Base-by-base conservation (phyloP, 1,140 invertebrate genomes). In the Zaprionus capensis region DNA sequence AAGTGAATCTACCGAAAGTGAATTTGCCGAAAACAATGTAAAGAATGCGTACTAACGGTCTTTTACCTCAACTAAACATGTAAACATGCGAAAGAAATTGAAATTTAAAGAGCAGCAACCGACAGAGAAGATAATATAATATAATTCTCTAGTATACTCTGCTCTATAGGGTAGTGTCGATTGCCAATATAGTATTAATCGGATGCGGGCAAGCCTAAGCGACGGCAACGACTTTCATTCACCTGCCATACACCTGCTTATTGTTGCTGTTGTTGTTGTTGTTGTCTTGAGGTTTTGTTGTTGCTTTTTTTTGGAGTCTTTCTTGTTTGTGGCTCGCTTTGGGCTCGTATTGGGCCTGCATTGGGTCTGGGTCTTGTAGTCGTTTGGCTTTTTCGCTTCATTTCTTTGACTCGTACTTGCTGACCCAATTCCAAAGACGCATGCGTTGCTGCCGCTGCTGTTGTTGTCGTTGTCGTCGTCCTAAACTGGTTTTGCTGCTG, bases 401-500 rank as follows among this genome's bases (percentile, higher is more conserved):
- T 76, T 76, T 76, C 74, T 71, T 76, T 55, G 70, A 24, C 69
- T 82, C 78, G 78, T 87, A 88, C 84, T 88, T 88, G 84, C 78
- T 88, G 84, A 88, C 84, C 84, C 78, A 88, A 88, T 88, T 88
- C 85, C 71, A 90, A 78, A 88, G 85, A 81, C 84, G 75, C 84
- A 90, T 87, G 81, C 75, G 81, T 79, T 78, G 78, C 75, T 51
- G 46, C 46, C 11, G 46, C 20, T 67, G 73, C 67, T 71, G 68
- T 71, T 70, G 73, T 76, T 81, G 71, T 56, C 65, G 67, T 67
- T 75, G 72, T 66, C 66, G 67, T 76, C 68, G 66, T 82, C 82
- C 70, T 74, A 62, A 73, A 77, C 77, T 78, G 76, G 72, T 81
- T 81, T 77, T 77, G 72, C 64, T 58, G 73, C 31, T 31, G 58